Evolutionary conservation across 2,113 vertebrate genomes (phyloP), one percentile per base, ranked within the genome.

Genomic region (Colistium nudipinnis): DNA sequence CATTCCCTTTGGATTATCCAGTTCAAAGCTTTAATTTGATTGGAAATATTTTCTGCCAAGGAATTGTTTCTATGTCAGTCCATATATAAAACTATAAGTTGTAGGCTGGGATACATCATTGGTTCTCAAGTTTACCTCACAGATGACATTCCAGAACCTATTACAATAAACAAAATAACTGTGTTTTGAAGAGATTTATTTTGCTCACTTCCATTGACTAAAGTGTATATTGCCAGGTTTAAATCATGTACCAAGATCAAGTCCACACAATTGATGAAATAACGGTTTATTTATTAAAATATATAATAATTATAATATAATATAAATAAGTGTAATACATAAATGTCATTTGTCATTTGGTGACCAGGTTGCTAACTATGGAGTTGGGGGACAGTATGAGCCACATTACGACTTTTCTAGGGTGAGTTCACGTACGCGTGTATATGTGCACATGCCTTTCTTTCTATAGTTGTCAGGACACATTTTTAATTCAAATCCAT

Each of bases 341-440:
- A 6, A 31, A 31, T 24, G 13, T 43, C 30, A 1, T 55, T 49
- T 77, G 24, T 81, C 35, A 9, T 8, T 68, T 62, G 31, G 43
- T 67, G 17, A 71, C 36, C 84, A 99, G 98, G 96, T 99, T 57
- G 97, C 98, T 61, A 99, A 99, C 91, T 99, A 99, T 0, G 98
- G 98, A 47, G 96, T 99, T 78, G 98, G 97, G 92, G 98, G 98
- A 81, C 97, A 99, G 81, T 99, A 99, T 0, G 98, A 99, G 68
- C 98, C 98, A 45, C 98, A 99, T 87, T 99, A 93, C 5, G 98
- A 99, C 88, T 99, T 99, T 87, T 99, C 98, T 1, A 94, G 97
- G 95, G 98, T 99, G 93, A 97, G 97, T 71, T 48, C 7, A 16
- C 10, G 47, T 20, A 11, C 49, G 30, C 22, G 7, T 35, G 19